A percentile compares a stretch with the other conserved stretches of the same genome.
Evolutionary conservation across 2,888 invertebrate species (phyloP).

Genomic region (Diabrotica balteata): DNA sequence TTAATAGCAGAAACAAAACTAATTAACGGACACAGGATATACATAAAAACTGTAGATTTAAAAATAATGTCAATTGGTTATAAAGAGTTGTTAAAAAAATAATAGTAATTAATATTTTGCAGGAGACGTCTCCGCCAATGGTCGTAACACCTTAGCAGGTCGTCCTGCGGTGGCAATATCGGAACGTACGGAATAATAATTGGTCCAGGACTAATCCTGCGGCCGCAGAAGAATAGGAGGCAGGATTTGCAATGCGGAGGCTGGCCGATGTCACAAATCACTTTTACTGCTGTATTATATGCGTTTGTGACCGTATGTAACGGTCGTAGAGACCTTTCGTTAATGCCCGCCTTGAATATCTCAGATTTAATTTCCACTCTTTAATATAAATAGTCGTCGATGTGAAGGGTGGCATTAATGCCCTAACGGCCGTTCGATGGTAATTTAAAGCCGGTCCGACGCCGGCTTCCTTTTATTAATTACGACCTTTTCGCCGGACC

Average conservation of each 20-base stretch:
- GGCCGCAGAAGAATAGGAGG: slow-evolving; percentile 55
- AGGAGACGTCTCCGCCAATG: slow-evolving; percentile 17
- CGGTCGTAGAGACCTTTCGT: slow-evolving; percentile 48
- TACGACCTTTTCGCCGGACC: slow-evolving; percentile 29
- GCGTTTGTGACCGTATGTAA: slow-evolving; percentile 45
- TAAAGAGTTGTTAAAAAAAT: too few species aligned
- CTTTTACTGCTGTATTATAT: slow-evolving; percentile 58
- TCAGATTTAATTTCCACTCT: slow-evolving; percentile 57
- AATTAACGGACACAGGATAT: too few species aligned
- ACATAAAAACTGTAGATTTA: too few species aligned
- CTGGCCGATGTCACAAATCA: slow-evolving; percentile 61
- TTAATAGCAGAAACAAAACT: too few species aligned
- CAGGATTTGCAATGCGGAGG: slow-evolving; percentile 61
- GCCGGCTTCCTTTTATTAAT: slow-evolving; percentile 44
- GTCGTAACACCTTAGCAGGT: slow-evolving; percentile 26
- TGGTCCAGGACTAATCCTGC: slow-evolving; percentile 55
- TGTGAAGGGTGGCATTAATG: slow-evolving; percentile 46
- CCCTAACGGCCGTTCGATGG: slow-evolving; percentile 40
- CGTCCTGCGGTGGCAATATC: slow-evolving; percentile 49
- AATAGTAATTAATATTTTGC: too few species aligned
- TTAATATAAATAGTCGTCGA: slow-evolving; percentile 50
- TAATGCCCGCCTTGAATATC: slow-evolving; percentile 54
- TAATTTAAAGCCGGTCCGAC: slow-evolving; percentile 45
- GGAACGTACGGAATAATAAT: slow-evolving; percentile 57
- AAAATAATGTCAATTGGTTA: too few species aligned